Conservation (phyloP, 2,888 invertebrate species). For the Phengaris arion region DNA sequence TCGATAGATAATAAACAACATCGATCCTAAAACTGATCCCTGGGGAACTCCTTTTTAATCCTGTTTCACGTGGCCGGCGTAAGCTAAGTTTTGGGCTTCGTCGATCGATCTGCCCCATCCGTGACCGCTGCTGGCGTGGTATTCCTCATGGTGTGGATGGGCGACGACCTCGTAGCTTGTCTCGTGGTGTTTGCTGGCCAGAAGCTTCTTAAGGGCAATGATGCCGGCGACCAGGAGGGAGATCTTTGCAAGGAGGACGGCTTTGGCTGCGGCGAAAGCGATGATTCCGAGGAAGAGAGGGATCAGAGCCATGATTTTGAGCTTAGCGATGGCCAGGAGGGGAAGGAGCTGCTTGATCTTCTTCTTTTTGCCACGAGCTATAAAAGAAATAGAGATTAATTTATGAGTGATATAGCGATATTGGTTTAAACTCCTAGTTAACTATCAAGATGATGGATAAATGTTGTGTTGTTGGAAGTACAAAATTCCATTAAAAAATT, state of each 20-base stretch:
- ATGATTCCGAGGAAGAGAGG: conserved; percentile 86
- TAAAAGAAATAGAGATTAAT: conserved; percentile 38
- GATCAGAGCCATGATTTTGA: conserved; percentile 88
- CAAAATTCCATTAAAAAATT: no score
- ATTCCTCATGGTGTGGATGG: conserved; percentile 81
- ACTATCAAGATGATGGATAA: neutral
- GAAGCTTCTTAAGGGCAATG: conserved; percentile 83
- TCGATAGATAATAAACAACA: conserved; percentile 45
- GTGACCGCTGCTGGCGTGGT: conserved; percentile 69
- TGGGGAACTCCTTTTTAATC: conserved; percentile 50
- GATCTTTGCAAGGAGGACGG: conserved; percentile 89
- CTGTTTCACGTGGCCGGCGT: conserved; percentile 75
- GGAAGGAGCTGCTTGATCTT: conserved; percentile 87
- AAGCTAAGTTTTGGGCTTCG: conserved; percentile 80
- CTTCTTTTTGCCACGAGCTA: conserved; percentile 90
- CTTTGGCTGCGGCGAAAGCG: conserved; percentile 91
- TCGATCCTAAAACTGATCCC: conserved; percentile 48
- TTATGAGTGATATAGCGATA: neutral
- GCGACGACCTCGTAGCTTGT: conserved; percentile 89
- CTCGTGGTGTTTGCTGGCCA: conserved; percentile 83
- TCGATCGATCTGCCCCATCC: conserved; percentile 84
- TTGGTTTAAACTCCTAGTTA: no score
- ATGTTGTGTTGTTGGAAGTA: no score
- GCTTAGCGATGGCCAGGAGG: conserved; percentile 85
- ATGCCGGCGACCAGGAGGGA: conserved; percentile 88